Conservation (phyloP, 2,113 vertebrate genomes). For the Lucifuga dentata region DNA sequence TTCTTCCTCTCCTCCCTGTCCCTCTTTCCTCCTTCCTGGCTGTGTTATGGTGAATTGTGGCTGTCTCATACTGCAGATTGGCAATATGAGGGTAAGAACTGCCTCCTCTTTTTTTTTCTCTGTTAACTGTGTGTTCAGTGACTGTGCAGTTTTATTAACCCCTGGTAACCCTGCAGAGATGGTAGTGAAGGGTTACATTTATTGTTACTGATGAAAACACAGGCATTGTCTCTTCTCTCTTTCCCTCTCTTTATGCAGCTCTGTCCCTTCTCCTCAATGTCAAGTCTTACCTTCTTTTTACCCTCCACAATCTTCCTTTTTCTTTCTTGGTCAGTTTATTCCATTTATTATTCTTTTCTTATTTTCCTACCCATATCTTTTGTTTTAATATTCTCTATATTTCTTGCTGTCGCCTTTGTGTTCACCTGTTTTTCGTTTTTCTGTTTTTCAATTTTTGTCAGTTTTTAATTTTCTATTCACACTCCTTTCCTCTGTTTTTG, state of each 20-base stretch:
- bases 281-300: background rate
- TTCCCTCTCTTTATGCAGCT: background rate
- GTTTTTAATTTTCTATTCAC: background rate
- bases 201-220: background rate
- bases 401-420: background rate
- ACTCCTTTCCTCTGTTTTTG: background rate
- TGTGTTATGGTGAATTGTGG: conserved; percentile 63
- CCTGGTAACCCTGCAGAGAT: conserved; percentile 31
- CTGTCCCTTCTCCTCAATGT: background rate
- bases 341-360: background rate
- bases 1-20: conserved; percentile 31
- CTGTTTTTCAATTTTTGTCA: background rate
- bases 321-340: conserved; percentile 11
- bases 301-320: too few species aligned
- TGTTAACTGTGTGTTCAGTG: conserved; percentile 43
- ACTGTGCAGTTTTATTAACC: conserved; percentile 58
- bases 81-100: conserved; percentile 98
- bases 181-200: background rate
- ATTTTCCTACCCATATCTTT: too few species aligned
- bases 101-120: conserved; percentile 32
- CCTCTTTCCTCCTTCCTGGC: conserved; percentile 82
- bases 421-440: background rate
- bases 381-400: too few species aligned
- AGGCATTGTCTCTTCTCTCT: conserved; percentile 12
- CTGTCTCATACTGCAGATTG: conserved; percentile 91